Conservation (phyloP, 2,888 invertebrate species). For the Lepeophtheirus nordmannii region DNA sequence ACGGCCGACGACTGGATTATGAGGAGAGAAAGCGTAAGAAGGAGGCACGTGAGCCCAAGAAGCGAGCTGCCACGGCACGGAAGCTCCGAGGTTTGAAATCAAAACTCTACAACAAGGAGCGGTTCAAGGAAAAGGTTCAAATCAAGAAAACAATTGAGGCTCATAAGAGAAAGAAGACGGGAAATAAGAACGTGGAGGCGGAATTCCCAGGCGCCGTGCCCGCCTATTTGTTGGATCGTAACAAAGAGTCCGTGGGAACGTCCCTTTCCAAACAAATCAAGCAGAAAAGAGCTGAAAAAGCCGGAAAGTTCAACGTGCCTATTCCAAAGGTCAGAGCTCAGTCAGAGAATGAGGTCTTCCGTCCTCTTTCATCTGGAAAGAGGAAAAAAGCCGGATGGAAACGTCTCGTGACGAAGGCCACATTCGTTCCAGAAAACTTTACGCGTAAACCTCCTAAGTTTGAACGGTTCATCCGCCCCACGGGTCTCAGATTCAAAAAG, state of each 20-base stretch:
- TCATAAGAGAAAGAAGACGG: conserved; percentile 84
- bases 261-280: conserved; percentile 97
- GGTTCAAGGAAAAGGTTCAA: conserved; percentile 94
- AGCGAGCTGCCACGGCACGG: conserved; percentile 72
- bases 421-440: conserved; percentile 93
- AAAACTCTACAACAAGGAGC: conserved; percentile 88
- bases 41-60: conserved; percentile 85
- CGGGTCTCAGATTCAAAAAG: conserved; percentile 88
- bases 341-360: conserved; percentile 91
- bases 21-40: conserved; percentile 89
- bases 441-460: conserved; percentile 98
- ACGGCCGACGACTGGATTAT: conserved; percentile 91
- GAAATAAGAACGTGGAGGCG: conserved; percentile 60
- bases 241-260: conserved; percentile 82
- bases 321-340: conserved; percentile 95
- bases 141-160: conserved; percentile 97
- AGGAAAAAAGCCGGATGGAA: conserved; percentile 93
- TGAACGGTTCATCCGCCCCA: conserved; percentile 93
- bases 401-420: conserved; percentile 96
- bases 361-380: conserved; percentile 77
- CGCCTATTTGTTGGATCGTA: conserved; percentile 89
- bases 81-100: conserved; percentile 89
- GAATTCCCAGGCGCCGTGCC: conserved; percentile 83
- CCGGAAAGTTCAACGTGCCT: conserved; percentile 99
- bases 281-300: conserved; percentile 97